Conservation (phyloP, 92 coral and sea anemone species). For the Metridium senile region DNA sequence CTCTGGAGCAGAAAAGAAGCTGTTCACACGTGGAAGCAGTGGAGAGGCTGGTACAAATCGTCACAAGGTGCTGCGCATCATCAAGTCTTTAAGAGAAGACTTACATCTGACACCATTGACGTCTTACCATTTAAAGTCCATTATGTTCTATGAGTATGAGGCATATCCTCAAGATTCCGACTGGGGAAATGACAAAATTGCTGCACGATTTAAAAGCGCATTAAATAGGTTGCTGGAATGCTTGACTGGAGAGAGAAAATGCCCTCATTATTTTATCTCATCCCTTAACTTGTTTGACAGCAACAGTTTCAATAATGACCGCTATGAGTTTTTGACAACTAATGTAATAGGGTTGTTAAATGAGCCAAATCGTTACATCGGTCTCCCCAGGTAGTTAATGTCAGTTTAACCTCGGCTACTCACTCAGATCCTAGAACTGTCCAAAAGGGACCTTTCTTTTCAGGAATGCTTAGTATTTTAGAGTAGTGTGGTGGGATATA, state of each 20-base stretch:
- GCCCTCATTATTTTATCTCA: constrained; percentile 78
- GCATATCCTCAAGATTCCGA: constrained; percentile 32
- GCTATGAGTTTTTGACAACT: neutral
- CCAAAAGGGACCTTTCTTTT: too few species aligned
- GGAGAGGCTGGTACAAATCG: constrained; percentile 59
- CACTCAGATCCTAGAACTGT: too few species aligned
- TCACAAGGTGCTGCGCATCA: constrained; percentile 65
- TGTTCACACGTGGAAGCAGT: constrained; percentile 39
- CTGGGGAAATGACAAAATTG: constrained; percentile 44
- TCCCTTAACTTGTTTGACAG: constrained; percentile 58
- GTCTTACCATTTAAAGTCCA: constrained; percentile 80
- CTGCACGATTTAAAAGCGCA: constrained; percentile 51
- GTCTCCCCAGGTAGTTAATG: neutral
- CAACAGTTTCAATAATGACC: constrained; percentile 12
- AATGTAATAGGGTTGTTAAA: constrained; percentile 7
- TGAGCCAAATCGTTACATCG: constrained; percentile 18
- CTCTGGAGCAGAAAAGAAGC: constrained; percentile 69
- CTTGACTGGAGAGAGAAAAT: constrained; percentile 10
- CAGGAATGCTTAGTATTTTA: too few species aligned
- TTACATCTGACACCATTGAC: constrained; percentile 48
- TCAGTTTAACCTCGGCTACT: too few species aligned
- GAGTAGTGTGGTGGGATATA: too few species aligned
- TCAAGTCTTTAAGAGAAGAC: constrained; percentile 64
- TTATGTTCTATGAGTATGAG: constrained; percentile 77
- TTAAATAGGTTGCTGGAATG: constrained; percentile 47